phyloP scores from a whole-genome alignment of 2,888 invertebrate species.

The Nomada goodeniana region DNA sequence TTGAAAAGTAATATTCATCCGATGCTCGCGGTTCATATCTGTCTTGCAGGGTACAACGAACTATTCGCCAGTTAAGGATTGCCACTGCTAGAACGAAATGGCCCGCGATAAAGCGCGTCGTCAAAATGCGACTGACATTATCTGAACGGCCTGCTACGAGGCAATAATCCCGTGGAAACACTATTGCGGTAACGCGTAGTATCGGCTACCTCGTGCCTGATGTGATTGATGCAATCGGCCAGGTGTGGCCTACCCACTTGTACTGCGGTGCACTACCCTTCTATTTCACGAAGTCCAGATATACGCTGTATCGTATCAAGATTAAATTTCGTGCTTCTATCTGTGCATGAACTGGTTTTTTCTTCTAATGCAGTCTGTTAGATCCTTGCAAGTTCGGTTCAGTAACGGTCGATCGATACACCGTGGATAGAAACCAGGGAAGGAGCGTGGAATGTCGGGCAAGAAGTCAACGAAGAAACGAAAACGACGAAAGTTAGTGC shows the following conservation, averaged over 20 bases:
- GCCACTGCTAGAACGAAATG: background rate
- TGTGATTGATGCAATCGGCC: constrained; percentile 67
- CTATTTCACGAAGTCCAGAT: background rate
- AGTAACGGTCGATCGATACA: constrained; percentile 5
- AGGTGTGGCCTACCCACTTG: constrained; percentile 45
- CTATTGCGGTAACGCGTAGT: constrained; percentile 58
- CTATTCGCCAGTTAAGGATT: background rate
- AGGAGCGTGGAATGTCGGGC: background rate
- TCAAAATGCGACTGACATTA: constrained; percentile 55
- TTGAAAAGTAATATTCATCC: background rate
- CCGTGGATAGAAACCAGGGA: background rate
- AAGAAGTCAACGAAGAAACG: constrained; percentile 16
- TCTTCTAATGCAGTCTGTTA: no score
- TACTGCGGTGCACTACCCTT: background rate
- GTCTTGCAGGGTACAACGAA: background rate
- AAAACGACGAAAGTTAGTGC: constrained; percentile 39
- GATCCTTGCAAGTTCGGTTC: background rate
- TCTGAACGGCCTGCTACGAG: constrained; percentile 42
- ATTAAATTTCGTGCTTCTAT: no score
- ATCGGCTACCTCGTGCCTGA: constrained; percentile 56
- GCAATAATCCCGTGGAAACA: constrained; percentile 61
- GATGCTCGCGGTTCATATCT: background rate
- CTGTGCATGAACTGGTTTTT: no score
- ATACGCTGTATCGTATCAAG: no score
- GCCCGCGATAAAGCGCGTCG: constrained; percentile 40